phyloP scores from a whole-genome alignment of 2,797 vertebrate species.

The Enteromius mattozi region DNA sequence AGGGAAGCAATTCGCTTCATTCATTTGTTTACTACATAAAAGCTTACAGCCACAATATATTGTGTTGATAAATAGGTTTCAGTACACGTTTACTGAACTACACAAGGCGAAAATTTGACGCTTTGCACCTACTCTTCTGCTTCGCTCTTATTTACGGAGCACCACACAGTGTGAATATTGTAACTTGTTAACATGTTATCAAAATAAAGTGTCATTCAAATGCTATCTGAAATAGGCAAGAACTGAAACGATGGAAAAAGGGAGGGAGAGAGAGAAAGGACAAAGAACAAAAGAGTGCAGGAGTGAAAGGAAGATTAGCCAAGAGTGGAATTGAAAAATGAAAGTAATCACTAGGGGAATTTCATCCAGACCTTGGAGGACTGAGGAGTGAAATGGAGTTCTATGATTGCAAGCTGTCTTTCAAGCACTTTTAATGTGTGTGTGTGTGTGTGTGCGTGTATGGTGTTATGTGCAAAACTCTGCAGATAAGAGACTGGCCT shows the following conservation, averaged over 20 bases:
- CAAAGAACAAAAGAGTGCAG: slow-evolving; percentile 19
- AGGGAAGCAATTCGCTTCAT: background rate
- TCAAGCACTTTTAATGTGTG: background rate
- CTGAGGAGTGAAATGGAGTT: slow-evolving; percentile 11
- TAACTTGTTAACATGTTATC: background rate
- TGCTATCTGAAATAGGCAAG: background rate
- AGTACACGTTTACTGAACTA: background rate
- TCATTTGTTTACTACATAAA: background rate
- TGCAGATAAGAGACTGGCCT: background rate
- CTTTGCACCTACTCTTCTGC: too few species aligned
- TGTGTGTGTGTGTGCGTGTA: background rate
- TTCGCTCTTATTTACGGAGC: background rate
- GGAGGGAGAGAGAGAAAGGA: slow-evolving; percentile 3
- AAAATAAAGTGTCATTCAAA: slow-evolving; percentile 11
- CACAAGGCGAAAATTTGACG: too few species aligned
- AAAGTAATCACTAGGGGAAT: slow-evolving; percentile 25
- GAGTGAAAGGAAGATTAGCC: slow-evolving; percentile 5
- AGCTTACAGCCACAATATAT: background rate
- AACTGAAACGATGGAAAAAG: slow-evolving; percentile 55
- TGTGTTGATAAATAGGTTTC: background rate
- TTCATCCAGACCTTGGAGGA: slow-evolving; percentile 19
- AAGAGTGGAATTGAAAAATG: slow-evolving; percentile 21
- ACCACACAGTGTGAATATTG: background rate
- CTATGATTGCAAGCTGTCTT: slow-evolving; percentile 18
- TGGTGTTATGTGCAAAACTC: background rate